Conservation (phyloP, 2,797 vertebrate genomes). For the Yasuhikotakia modesta region DNA sequence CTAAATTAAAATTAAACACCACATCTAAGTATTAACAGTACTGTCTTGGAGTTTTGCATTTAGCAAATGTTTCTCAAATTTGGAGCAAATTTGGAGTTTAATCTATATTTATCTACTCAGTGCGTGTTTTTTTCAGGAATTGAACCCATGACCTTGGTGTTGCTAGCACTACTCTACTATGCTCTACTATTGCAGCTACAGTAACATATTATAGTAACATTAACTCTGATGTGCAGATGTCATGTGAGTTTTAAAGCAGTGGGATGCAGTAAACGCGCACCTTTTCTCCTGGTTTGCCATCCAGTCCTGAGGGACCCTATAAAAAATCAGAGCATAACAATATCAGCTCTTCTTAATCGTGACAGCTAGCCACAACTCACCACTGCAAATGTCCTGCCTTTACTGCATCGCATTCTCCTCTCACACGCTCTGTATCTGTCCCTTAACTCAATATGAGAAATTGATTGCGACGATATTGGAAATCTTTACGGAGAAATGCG, state of each 20-base stretch:
- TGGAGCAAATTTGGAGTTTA: too few relatives aligned
- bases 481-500: slow-evolving; percentile 69
- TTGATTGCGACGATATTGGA: slow-evolving; percentile 72
- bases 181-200: too few relatives aligned
- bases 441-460: slow-evolving; percentile 74
- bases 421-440: slow-evolving; percentile 41
- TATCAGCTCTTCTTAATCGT: slow-evolving; percentile 28
- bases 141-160: too few relatives aligned
- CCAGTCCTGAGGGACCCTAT: slow-evolving; percentile 71
- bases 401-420: slow-evolving; percentile 14
- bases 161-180: too few relatives aligned
- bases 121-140: too few relatives aligned
- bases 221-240: background rate
- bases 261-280: slow-evolving; percentile 63
- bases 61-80: too few relatives aligned
- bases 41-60: too few relatives aligned
- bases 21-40: too few relatives aligned
- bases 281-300: slow-evolving; percentile 73
- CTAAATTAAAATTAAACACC: too few relatives aligned
- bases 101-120: too few relatives aligned
- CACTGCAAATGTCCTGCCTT: slow-evolving; percentile 21
- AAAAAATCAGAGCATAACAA: slow-evolving; percentile 19
- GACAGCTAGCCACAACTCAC: slow-evolving; percentile 35
- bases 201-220: background rate
- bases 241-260: background rate